Evolutionary conservation across 1,140 invertebrate genomes (phyloP), one percentile per base, ranked within the genome.

Genomic region (Thaumatotibia leucotreta): DNA sequence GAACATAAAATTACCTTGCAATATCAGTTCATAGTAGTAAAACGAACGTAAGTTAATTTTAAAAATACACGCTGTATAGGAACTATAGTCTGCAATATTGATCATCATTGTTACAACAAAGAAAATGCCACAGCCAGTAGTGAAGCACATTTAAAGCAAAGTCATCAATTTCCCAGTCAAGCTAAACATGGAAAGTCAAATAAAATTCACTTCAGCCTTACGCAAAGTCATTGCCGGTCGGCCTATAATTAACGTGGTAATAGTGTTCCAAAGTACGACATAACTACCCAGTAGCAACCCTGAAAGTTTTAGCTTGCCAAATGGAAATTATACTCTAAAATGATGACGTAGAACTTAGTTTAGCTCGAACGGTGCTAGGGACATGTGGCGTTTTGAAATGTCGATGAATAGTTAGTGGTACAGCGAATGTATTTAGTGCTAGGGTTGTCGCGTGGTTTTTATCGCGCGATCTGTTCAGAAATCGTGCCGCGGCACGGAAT

Each of bases 401-500:
- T 45, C 14, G 50, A 14, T 27, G 52, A 27, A 9, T 58, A 14
- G 52, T 58, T 27, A 27, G 52, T 31, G 23, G 39, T 45, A 45
- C 5, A 45, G 39, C 39, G 39, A 24, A 58, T 27, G 52, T 58
- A 58, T 27, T 58, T 58, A 58, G 52, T 58, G 52, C 24, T 24
- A 58, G 52, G 52, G 24, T 31, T 58, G 52, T 58, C 52, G 52
- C 23, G 66, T 61, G 31, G 61, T 66, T 10, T 61, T 62, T 73
- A 75, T 73, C 71, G 65, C 63, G 61, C 71, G 67, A 83, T 84
- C 79, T 70, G 67, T 52, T 65, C 32, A 64, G 70, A 69, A n/a
- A 72, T 70, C 74, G 70, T 66, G 35, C 64, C 27, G 39, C 10
- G 61, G 67, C 82, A 82, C 79, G 82, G 73, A 71, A 83, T 63